phyloP scores from a whole-genome alignment of 2,888 invertebrate genomes.

The Sarcophaga caerulescens region DNA sequence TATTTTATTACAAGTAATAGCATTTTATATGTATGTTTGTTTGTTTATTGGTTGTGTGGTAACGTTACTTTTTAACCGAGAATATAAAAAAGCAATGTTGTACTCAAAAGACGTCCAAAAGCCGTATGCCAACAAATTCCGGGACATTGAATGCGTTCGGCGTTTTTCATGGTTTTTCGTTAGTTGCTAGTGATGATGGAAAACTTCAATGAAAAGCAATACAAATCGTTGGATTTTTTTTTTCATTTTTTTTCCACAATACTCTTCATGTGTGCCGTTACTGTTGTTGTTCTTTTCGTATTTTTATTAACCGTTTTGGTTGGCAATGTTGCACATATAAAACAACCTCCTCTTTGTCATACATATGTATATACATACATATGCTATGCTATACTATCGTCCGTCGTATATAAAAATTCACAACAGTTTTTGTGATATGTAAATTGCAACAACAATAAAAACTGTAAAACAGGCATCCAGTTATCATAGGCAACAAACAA shows the following conservation, averaged over 20 bases:
- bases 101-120: constrained; percentile 80
- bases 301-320: constrained; percentile 23
- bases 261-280: neutral
- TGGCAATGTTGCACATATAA: constrained; percentile 53
- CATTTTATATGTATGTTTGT: constrained; percentile 57
- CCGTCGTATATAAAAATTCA: constrained; percentile 27
- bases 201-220: constrained; percentile 65
- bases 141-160: constrained; percentile 80
- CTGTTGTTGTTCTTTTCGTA: constrained; percentile 8
- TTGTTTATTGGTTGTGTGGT: constrained; percentile 70
- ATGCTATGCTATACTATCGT: neutral
- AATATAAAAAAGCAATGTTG: constrained; percentile 80
- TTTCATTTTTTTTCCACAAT: constrained; percentile 29
- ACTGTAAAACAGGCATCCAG: constrained; percentile 43
- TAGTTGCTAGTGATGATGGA: constrained; percentile 64
- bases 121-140: constrained; percentile 80
- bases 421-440: constrained; percentile 36
- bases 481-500: constrained; percentile 13
- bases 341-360: constrained; percentile 52
- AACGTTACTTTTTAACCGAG: constrained; percentile 73
- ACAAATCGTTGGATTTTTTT: constrained; percentile 52
- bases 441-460: constrained; percentile 47
- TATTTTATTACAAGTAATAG: constrained; percentile 40
- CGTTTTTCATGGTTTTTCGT: constrained; percentile 73
- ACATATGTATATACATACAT: neutral